These are phyloP conservation scores for Theonella swinhoei DNA, from an alignment of 37 sponge, comb jelly and placozoan genomes.

Conservation along the genomic window DNA sequence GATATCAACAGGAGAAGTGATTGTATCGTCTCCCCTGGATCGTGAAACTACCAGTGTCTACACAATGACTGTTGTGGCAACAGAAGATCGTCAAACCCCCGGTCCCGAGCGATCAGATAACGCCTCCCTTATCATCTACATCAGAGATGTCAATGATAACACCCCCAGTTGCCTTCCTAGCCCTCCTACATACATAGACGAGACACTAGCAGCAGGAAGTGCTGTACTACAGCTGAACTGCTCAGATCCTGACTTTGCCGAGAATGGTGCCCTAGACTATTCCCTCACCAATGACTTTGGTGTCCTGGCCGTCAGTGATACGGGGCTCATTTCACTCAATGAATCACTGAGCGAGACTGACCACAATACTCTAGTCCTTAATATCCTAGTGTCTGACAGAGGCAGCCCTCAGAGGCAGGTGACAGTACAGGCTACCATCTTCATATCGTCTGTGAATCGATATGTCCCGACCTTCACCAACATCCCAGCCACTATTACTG, in stretches of 20 bases:
- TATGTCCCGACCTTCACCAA: constrained; percentile 52
- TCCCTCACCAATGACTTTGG: constrained; percentile 34
- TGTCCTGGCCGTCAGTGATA: constrained; percentile 23
- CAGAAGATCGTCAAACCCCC: constrained; percentile 18
- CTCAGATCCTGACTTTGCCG: constrained; percentile 49
- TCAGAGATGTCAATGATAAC: constrained; percentile 78
- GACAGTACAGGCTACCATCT: constrained; percentile 20
- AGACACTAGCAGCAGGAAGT: constrained; percentile 4
- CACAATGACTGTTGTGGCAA: constrained; percentile 52
- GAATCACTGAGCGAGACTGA: constrained; percentile 13
- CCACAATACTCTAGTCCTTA: constrained; percentile 3
- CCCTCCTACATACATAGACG: neutral
- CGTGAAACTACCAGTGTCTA: constrained; percentile 45
- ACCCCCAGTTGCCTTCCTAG: constrained; percentile 37
- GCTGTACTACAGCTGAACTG: constrained; percentile 46
- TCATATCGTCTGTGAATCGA: constrained; percentile 21
- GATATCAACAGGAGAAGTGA: constrained; percentile 22
- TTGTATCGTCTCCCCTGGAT: constrained; percentile 40
- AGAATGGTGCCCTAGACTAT: constrained; percentile 44
- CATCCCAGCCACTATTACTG: constrained; percentile 37
- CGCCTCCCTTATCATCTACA: constrained; percentile 28
- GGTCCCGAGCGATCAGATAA: constrained; percentile 33
- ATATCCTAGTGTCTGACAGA: constrained; percentile 36
- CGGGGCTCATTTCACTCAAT: constrained; percentile 25
- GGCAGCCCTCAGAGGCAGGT: constrained; percentile 6